A percentile compares a stretch with the other conserved stretches of the same genome.
Conservation (phyloP, 2,888 invertebrate species). For the Sinotaia quadrata region DNA sequence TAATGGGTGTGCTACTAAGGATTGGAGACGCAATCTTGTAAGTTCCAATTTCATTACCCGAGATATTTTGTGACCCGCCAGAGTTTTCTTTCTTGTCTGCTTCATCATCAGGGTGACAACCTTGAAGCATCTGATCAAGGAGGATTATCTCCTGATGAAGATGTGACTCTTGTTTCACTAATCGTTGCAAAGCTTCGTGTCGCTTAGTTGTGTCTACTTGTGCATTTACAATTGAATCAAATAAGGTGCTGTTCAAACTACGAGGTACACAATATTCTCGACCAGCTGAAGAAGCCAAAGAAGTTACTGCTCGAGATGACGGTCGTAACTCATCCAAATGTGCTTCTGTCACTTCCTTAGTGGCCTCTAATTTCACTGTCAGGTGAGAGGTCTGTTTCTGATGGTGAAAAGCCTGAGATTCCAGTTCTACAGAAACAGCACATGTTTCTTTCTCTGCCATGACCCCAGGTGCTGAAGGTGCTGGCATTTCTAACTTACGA, state of each 20-base stretch:
- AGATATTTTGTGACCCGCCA: not conserved
- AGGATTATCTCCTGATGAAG: constrained; percentile 60
- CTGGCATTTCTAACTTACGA: constrained; percentile 46
- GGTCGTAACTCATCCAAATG: no score
- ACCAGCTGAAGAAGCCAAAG: constrained; percentile 34
- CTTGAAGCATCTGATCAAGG: constrained; percentile 64
- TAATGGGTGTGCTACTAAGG: constrained; percentile 2
- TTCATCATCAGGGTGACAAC: constrained; percentile 34
- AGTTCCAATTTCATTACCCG: not conserved
- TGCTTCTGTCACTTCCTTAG: no score
- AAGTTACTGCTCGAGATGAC: no score
- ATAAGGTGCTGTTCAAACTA: constrained; percentile 18
- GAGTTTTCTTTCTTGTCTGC: not conserved
- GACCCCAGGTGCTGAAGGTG: no score
- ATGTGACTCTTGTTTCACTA: constrained; percentile 55
- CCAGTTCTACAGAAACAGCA: no score
- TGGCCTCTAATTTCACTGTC: no score
- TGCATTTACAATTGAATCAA: constrained; percentile 18
- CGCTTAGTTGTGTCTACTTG: constrained; percentile 20
- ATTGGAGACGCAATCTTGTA: constrained; percentile 6
- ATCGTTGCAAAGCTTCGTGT: constrained; percentile 43
- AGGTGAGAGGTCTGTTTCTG: no score
- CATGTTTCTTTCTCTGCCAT: no score
- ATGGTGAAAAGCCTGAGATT: no score
- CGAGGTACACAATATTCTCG: constrained; percentile 21